A percentile compares a stretch with the other conserved stretches of the same genome.
Conservation (phyloP, 2,113 vertebrate genomes). For the Xiphophorus maculatus region DNA sequence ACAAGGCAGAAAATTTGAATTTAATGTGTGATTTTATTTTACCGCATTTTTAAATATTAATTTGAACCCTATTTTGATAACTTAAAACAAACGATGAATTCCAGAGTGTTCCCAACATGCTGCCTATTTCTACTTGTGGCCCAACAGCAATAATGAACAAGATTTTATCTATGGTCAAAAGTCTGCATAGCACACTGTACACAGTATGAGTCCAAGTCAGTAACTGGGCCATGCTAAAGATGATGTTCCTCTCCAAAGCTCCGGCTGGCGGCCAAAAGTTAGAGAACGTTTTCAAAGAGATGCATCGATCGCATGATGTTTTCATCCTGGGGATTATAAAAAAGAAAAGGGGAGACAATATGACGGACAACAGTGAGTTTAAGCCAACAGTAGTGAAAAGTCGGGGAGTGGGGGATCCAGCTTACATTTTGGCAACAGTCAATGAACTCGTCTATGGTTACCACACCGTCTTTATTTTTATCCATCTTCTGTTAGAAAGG, state of each 20-base stretch:
- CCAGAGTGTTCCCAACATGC: constrained; percentile 63
- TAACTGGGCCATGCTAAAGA: constrained; percentile 69
- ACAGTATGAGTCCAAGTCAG: constrained; percentile 66
- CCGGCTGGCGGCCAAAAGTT: constrained; percentile 66
- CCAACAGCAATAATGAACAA: constrained; percentile 46
- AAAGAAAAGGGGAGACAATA: constrained; percentile 28
- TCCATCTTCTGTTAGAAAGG: constrained; percentile 93
- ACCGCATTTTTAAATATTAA: background rate
- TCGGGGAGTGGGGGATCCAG: background rate
- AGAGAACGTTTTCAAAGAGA: constrained; percentile 99
- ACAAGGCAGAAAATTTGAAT: constrained; percentile 3
- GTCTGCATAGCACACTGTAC: constrained; percentile 73
- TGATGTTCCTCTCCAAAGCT: constrained; percentile 73
- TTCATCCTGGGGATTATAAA: constrained; percentile 87
- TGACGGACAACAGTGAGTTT: constrained; percentile 14
- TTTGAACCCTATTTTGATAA: background rate
- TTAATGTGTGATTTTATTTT: constrained; percentile 6
- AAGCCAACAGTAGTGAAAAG: background rate
- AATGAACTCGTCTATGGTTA: constrained; percentile 99
- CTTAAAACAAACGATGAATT: constrained; percentile 22
- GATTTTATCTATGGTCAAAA: constrained; percentile 48
- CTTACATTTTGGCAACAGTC: constrained; percentile 99
- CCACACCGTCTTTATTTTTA: constrained; percentile 98
- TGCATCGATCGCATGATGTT: constrained; percentile 99
- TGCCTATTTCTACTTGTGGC: constrained; percentile 42